These are phyloP conservation scores for Scortum barcoo DNA, from an alignment of 2,113 vertebrate species.

Conservation along the genomic window DNA sequence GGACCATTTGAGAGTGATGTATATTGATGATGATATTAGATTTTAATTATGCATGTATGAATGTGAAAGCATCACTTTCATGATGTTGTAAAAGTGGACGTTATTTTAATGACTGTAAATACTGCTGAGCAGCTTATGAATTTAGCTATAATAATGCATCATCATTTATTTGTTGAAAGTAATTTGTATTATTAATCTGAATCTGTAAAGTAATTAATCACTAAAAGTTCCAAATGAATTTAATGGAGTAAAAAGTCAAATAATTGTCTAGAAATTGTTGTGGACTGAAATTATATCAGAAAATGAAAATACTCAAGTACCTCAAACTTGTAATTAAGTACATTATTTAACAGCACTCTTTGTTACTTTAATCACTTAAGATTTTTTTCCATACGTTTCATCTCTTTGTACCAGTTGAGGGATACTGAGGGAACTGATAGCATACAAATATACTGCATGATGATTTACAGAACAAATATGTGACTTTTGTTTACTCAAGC, in stretches of 20 bases:
- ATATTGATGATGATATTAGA: too few species aligned
- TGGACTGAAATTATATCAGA: too few species aligned
- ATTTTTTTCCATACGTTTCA: background rate
- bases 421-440: background rate
- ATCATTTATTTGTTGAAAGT: background rate
- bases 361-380: background rate
- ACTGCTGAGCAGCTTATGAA: background rate
- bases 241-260: too few species aligned
- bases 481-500: background rate
- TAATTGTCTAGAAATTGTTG: too few species aligned
- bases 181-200: too few species aligned
- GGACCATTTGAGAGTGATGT: background rate
- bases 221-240: too few species aligned
- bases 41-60: background rate
- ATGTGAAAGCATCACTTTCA: background rate
- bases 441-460: background rate
- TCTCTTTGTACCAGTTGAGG: background rate
- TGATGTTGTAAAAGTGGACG: background rate
- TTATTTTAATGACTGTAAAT: background rate
- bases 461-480: background rate
- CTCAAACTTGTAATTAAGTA: background rate
- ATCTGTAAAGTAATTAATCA: too few species aligned
- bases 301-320: too few species aligned
- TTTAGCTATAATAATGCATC: too few species aligned
- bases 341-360: background rate